These are phyloP conservation scores for Labroides dimidiatus DNA, from an alignment of 2,797 vertebrate species.

Conservation along the genomic window DNA sequence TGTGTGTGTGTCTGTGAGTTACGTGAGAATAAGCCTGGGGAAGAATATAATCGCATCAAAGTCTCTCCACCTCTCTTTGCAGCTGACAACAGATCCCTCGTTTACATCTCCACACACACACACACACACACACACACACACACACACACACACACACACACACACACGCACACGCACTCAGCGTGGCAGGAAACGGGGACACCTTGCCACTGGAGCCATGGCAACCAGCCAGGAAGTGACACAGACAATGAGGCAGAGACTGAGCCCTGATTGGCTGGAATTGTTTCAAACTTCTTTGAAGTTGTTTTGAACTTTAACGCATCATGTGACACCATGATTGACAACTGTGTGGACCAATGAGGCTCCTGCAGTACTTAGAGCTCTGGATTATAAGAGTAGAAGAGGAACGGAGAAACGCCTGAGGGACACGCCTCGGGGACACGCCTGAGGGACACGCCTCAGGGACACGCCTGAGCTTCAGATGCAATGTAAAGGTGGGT, in stretches of 20 bases:
- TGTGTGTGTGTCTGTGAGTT: background rate
- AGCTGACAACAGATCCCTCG: slow-evolving; percentile 2
- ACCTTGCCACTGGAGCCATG: slow-evolving; percentile 77
- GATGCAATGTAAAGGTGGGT: no score
- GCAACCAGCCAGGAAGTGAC: slow-evolving; percentile 80
- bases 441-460: no score
- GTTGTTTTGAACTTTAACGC: no score
- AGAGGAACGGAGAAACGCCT: no score
- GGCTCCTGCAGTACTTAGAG: no score
- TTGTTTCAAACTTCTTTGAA: background rate
- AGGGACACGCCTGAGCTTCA: no score
- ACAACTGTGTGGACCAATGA: no score
- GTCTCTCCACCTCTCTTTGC: slow-evolving; percentile 2
- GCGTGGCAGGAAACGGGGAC: slow-evolving; percentile 68
- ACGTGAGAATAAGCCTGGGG: slow-evolving; percentile 1
- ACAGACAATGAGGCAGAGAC: slow-evolving; percentile 18
- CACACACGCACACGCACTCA: background rate
- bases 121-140: slow-evolving; percentile 6
- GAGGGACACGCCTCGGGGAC: no score
- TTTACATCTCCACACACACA: background rate
- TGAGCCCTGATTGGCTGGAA: slow-evolving; percentile 32
- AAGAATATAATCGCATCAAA: slow-evolving; percentile 22
- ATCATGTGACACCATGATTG: no score
- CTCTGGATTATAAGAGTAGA: no score
- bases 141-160: slow-evolving; percentile 17